Evolutionary conservation across 2,113 vertebrate species (phyloP).

Genomic region (Antigone vipio): DNA sequence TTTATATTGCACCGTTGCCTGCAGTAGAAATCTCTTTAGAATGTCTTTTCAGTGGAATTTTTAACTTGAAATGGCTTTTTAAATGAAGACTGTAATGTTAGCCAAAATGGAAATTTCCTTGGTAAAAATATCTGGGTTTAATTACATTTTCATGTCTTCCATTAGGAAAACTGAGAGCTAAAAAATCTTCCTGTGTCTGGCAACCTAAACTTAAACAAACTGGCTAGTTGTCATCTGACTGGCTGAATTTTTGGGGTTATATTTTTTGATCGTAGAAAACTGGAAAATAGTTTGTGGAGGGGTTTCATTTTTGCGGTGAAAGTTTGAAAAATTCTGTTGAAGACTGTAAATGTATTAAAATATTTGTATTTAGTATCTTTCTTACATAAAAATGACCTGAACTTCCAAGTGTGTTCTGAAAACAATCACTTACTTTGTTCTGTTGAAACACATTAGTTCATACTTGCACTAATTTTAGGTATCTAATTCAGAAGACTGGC

Average conservation of each 20-base stretch:
- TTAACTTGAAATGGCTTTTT: neutral
- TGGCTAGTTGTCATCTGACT: neutral
- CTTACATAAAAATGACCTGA: neutral
- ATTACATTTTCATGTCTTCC: neutral
- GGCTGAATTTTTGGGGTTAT: neutral
- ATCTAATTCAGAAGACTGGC: neutral
- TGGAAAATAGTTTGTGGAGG: neutral
- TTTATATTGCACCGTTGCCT: neutral
- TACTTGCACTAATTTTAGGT: slow-evolving; percentile 20
- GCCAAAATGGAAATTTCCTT: neutral
- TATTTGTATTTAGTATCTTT: neutral
- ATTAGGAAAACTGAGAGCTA: neutral
- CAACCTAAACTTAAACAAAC: neutral
- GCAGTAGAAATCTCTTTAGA: neutral
- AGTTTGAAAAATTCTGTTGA: neutral
- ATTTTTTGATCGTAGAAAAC: neutral
- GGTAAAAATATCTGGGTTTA: neutral
- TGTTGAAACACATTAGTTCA: neutral
- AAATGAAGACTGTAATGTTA: neutral
- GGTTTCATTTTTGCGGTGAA: neutral
- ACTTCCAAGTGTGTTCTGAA: neutral
- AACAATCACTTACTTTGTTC: neutral
- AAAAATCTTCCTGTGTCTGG: neutral
- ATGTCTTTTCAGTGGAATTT: neutral
- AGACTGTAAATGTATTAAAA: neutral